Evolutionary conservation across 2,797 vertebrate genomes (phyloP), one percentile per base, ranked within the genome.

Genomic region (Lepilemur ruficaudatus): DNA sequence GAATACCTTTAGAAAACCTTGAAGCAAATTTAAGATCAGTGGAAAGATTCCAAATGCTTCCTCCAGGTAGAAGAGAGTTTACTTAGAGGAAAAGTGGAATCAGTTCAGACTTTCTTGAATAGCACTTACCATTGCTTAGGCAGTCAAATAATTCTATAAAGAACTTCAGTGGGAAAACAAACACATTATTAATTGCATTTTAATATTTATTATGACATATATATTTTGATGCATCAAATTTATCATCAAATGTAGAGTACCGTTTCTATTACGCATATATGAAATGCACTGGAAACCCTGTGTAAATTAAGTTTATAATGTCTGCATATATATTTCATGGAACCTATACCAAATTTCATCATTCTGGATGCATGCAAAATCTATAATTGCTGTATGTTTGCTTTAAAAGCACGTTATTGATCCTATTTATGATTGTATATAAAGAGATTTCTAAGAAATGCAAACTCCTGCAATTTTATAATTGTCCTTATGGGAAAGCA

Each of bases 401-500:
- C 78, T 79, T 35, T 65, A 86, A 48, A 8, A 87, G 43, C 3
- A 46, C 18, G 10, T 28, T 92, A 92, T 96, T 84, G 83, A 90
- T 85, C n/a, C 11, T 32, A 30, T 43, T 23, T 87, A 55, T 78
- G 25, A 79, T 81, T 92, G 92, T 72, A 89, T 41, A 52, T 5
- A 67, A 22, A 76, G 25, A 50, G 43, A 69, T 83, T 55, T 30
- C 1, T 52, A 57, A 61, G 11, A 14, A 92, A 86, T 83, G 67
- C 84, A 86, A 78, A 93, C 84, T 80, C 32, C 4, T 89, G 91
- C 81, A 90, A 38, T 91, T 96, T 93, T 67, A 12, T 78, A 89
- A 57, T 90, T 93, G 28, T 73, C 79, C 69, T 89, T 87, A 88
- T 92, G 55, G 63, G 87, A 96, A 97, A 94, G 11, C 46, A 65